phyloP scores from a whole-genome alignment of 2,113 vertebrate species.

The Poeciliopsis prolifica region DNA sequence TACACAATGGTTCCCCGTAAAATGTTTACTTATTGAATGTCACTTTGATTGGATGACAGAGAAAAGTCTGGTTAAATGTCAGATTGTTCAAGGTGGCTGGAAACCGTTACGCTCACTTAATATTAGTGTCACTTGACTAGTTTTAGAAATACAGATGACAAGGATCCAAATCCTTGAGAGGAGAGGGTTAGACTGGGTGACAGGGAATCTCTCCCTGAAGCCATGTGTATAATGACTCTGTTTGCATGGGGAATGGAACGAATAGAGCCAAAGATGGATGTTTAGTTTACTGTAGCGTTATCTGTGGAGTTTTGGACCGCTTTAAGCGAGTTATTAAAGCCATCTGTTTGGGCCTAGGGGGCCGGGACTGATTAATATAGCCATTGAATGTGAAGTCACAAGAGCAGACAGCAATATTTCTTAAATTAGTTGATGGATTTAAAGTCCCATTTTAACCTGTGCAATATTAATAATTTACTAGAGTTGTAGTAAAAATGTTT shows the following conservation, averaged over 20 bases:
- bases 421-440: conserved; percentile 60
- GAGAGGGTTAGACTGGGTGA: conserved; percentile 58
- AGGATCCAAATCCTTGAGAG: conserved; percentile 52
- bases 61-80: conserved; percentile 35
- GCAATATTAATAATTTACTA: conserved; percentile 10
- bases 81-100: conserved; percentile 54
- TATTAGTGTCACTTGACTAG: conserved; percentile 63
- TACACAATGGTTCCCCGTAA: neutral
- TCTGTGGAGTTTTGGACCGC: conserved; percentile 71
- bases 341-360: conserved; percentile 77
- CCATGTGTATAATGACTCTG: conserved; percentile 69
- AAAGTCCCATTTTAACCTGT: conserved; percentile 16
- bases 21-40: conserved; percentile 37
- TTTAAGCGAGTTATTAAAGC: conserved; percentile 75
- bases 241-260: conserved; percentile 67
- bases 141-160: conserved; percentile 66
- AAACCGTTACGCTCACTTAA: conserved; percentile 56
- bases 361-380: conserved; percentile 82
- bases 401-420: conserved; percentile 77
- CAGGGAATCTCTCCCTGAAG: conserved; percentile 63
- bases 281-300: conserved; percentile 72
- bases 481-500: conserved; percentile 22
- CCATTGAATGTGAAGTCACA: conserved; percentile 75
- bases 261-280: conserved; percentile 73
- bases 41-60: conserved; percentile 34